Base-by-base conservation (phyloP, 2,113 vertebrate species). In the Triplophysa tibetana region DNA sequence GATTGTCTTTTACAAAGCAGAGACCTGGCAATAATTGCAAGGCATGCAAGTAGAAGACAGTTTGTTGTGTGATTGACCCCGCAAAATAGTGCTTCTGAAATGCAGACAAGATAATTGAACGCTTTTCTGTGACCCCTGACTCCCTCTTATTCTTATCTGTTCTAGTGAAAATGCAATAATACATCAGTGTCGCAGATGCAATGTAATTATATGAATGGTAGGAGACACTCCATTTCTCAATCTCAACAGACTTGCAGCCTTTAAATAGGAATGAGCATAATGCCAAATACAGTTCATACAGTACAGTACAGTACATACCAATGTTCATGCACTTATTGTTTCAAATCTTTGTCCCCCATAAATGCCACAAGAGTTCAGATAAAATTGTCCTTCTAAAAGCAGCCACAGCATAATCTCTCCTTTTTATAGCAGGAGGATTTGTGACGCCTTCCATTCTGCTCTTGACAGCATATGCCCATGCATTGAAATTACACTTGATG, bases 121-220 rank as follows among this genome's bases (percentile, higher is more conserved):
- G 65, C 61, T 66, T 24, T 75, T 29, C 43, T n/a, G 29, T 8
- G 17, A 75, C 84, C 80, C 11, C 14, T 48, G 24, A 83, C 80
- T 73, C 61, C 2, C n/a, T 83, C 65, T 33, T 43, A 23, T 69
- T 52, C 77, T 79, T 24, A 64, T 13, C 58, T 80, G 50, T 68
- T 3, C 82, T 85, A 33, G 77, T 17, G 61, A 17, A 52, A 54
- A 48, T 65, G 48, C 80, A 65, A 77, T 61, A 26, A 84, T 79
- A 81, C 65, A 83, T 82, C 75, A 63, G 41, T 85, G 85, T 60
- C 81, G 60, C 67, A 73, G 41, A 79, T 75, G 75, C 33, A 82
- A 56, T 76, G 9, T 84, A 85, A 88, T 89, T 87, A 87, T 86
- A 88, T 88, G 76, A 83, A 82, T 74, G 69, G 82, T 81, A 78